phyloP scores from a whole-genome alignment of 2,888 invertebrate species.

The Thumatha senex region DNA sequence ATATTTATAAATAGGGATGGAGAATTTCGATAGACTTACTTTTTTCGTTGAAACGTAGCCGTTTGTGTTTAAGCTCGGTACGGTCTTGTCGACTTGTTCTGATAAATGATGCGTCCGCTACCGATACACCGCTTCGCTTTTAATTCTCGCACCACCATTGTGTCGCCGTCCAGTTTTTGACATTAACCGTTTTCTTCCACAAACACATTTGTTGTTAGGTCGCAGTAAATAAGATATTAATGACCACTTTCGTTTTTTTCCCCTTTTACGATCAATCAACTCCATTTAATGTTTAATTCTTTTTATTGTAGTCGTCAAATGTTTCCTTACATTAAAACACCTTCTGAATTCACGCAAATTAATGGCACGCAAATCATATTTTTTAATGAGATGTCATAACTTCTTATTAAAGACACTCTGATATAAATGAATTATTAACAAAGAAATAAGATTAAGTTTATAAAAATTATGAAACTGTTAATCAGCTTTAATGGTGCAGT shows the following conservation, averaged over 20 bases:
- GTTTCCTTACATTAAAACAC: constrained; percentile 5
- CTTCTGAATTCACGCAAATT: constrained; percentile 14
- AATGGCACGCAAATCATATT: constrained; percentile 20
- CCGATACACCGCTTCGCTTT: constrained; percentile 80
- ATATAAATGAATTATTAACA: constrained; percentile 44
- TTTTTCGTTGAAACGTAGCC: constrained; percentile 48
- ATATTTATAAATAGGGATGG: constrained; percentile 19
- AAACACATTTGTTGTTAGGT: constrained; percentile 64
- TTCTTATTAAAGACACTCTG: constrained; percentile 20
- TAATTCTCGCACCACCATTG: constrained; percentile 76
- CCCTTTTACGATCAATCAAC: constrained; percentile 65
- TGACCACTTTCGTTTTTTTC: constrained; percentile 63
- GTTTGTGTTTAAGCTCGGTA: constrained; percentile 53
- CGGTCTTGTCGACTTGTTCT: constrained; percentile 55
- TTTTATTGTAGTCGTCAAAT: constrained; percentile 14
- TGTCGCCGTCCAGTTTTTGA: constrained; percentile 74
- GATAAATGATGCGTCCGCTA: constrained; percentile 79
- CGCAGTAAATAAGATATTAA: constrained; percentile 73
- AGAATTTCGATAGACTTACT: constrained; percentile 29
- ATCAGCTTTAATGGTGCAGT: constrained; percentile 61
- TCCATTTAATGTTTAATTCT: constrained; percentile 51
- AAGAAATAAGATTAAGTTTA: constrained; percentile 49
- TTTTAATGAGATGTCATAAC: constrained; percentile 17
- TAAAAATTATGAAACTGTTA: constrained; percentile 62
- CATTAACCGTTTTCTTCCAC: constrained; percentile 67